Conservation (phyloP, 2,888 invertebrate genomes). For the Scotopteryx bipunctaria region DNA sequence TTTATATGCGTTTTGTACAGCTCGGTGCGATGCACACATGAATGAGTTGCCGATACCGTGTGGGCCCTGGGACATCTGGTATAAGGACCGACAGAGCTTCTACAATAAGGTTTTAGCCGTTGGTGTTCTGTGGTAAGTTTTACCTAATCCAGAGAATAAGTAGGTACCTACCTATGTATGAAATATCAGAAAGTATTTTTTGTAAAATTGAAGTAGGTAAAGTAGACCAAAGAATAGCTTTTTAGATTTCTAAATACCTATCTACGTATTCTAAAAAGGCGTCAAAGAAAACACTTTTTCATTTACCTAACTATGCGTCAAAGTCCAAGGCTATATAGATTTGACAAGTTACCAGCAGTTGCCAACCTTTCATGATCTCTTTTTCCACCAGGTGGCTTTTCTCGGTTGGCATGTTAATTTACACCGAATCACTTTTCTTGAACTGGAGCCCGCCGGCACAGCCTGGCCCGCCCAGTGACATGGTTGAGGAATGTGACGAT, state of each 20-base stretch:
- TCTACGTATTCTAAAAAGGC: too few species aligned
- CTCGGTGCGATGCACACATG: slow-evolving; percentile 80
- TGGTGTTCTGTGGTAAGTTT: slow-evolving; percentile 59
- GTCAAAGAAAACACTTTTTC: too few species aligned
- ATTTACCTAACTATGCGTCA: too few species aligned
- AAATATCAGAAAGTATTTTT: too few species aligned
- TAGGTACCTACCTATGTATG: too few species aligned
- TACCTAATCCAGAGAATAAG: too few species aligned
- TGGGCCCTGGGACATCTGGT: slow-evolving; percentile 88
- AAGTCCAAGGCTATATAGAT: too few species aligned
- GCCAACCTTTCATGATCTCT: too few species aligned
- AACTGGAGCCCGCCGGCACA: slow-evolving; percentile 63
- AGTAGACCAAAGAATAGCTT: too few species aligned
- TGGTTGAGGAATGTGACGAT: slow-evolving; percentile 68
- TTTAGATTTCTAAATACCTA: too few species aligned
- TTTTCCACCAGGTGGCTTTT: slow-evolving; percentile 59
- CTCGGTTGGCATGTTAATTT: slow-evolving; percentile 58
- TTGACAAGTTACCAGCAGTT: too few species aligned
- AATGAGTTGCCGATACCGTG: slow-evolving; percentile 90
- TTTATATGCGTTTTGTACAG: slow-evolving; percentile 41
- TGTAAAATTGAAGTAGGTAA: too few species aligned
- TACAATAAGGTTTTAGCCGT: slow-evolving; percentile 58
- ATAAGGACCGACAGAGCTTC: slow-evolving; percentile 83
- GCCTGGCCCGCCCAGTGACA: slow-evolving; percentile 70
- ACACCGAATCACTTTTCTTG: slow-evolving; percentile 59